Percentiles rank a stretch among this genome's conserved stretches.
These are phyloP conservation scores for Eupithecia dodoneata DNA, from an alignment of 2,888 invertebrate species.

Conservation along the genomic window DNA sequence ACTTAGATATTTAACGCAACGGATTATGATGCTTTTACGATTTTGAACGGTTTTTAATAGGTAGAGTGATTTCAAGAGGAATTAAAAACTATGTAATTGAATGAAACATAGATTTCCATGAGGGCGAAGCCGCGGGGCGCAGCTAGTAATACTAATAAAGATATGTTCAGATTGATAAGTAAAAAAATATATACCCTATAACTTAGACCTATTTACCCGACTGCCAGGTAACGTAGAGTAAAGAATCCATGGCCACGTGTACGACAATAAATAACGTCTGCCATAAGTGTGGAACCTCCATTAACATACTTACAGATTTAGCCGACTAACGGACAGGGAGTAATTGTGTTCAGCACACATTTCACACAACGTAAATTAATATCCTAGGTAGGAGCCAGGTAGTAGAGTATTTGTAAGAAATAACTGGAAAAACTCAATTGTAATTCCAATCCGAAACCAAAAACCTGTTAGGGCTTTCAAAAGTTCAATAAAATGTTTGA, in stretches of 20 bases:
- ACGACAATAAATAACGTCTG: conserved; percentile 37
- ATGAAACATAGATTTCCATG: too few species aligned
- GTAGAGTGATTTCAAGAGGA: too few species aligned
- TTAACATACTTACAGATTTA: conserved; percentile 58
- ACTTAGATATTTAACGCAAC: too few species aligned
- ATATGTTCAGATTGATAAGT: too few species aligned
- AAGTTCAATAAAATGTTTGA: too few species aligned
- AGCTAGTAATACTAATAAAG: too few species aligned
- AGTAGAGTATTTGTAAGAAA: not conserved
- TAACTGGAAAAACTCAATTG: not conserved
- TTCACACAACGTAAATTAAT: not conserved
- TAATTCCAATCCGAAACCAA: not conserved
- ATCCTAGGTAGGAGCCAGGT: not conserved
- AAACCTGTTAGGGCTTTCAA: too few species aligned
- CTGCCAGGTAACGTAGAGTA: not conserved
- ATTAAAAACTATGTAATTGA: too few species aligned
- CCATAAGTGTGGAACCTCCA: conserved; percentile 45
- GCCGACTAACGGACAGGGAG: conserved; percentile 23
- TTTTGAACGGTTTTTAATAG: too few species aligned
- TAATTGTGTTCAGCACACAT: conserved; percentile 8
- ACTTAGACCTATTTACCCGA: not conserved
- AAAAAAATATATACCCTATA: not conserved
- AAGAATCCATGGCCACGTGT: conserved; percentile 44
- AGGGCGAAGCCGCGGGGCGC: too few species aligned
- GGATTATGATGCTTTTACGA: too few species aligned